Conservation (phyloP, 2,888 invertebrate genomes). For the Euplagia quadripunctaria region DNA sequence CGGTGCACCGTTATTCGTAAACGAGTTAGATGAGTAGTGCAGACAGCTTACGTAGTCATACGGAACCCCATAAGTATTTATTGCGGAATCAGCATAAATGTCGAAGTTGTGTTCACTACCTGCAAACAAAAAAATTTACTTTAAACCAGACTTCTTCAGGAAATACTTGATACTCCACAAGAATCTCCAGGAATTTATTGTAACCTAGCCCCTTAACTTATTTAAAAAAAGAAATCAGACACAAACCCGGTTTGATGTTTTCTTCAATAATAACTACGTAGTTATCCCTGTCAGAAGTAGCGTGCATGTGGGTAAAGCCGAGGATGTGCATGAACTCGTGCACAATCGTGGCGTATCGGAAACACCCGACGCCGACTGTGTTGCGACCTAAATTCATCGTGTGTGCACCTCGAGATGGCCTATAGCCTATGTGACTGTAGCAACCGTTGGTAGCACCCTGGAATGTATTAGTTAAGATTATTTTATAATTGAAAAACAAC, state of each 20-base stretch:
- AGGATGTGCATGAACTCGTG: conserved; percentile 90
- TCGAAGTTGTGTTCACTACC: conserved; percentile 84
- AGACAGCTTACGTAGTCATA: conserved; percentile 92
- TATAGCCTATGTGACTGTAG: conserved; percentile 80
- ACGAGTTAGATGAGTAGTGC: conserved; percentile 90
- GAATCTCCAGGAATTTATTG: too few relatives aligned
- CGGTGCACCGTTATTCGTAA: conserved; percentile 88
- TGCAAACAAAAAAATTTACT: conserved; percentile 35
- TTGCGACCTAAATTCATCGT: conserved; percentile 83
- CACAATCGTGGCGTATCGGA: conserved; percentile 90
- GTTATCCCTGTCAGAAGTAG: conserved; percentile 75
- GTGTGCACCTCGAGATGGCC: conserved; percentile 75
- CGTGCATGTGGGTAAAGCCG: conserved; percentile 83
- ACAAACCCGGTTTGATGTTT: conserved; percentile 88
- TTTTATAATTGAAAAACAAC: too few relatives aligned
- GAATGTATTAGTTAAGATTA: neutral
- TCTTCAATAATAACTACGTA: conserved; percentile 90
- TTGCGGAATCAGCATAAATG: conserved; percentile 85
- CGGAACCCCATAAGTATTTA: conserved; percentile 87
- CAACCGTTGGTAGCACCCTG: conserved; percentile 74
- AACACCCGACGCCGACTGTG: conserved; percentile 84
- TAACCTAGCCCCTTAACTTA: neutral
- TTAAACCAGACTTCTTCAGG: too few relatives aligned
- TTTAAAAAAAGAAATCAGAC: neutral
- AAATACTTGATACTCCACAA: too few relatives aligned